Evolutionary conservation across 2,797 vertebrate species (phyloP), one percentile per base, ranked within the genome.

Genomic region (Melanotaenia trifasciata): DNA sequence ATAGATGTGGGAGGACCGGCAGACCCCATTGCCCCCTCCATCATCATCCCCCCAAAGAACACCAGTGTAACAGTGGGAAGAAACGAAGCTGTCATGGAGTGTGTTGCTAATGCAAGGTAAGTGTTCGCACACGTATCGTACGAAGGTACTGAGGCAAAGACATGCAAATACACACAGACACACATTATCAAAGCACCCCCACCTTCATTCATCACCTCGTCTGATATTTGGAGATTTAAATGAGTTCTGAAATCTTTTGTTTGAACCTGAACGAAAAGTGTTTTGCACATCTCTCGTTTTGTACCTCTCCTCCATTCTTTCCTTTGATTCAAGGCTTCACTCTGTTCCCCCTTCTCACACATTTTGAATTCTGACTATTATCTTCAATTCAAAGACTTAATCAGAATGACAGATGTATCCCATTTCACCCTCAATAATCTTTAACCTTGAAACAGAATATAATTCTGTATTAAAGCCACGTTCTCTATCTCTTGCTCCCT

Each of bases 51-150:
- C 0, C 98, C 98, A 8, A 96, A 92, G 90, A 99, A 99, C 94
- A 98, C 97, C 79, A 99, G 98, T 0, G 97, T 98, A 69, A 96
- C 97, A 79, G 92, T 96, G 0, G 98, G 98, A 4, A 96, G 96
- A 62, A 97, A 96, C 0, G 98, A 98, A 81, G 98, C 96, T 43
- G 92, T 96, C 78, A 94, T 99, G 95, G 97, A 99, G 87, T 99
- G 98, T 0, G 96, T 99, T 32, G 97, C 98, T 90, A 99, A 99
- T 0, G 97, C 97, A 78, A 97, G 98, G 98, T 94, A 56, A 82
- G 90, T 33, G 26, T 30, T n/a, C 30, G 18, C 65, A 56, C 57
- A 53, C 11, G 40, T 53, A 33, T 33, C 6, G 32, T 33, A 12
- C 63, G 16, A 16, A 14, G 33, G 50, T 33, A 5, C 40, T 0